A percentile compares a stretch with the other conserved stretches of the same genome.
Conservation (phyloP, 2,888 invertebrate species). For the Cheilosia vernalis region DNA sequence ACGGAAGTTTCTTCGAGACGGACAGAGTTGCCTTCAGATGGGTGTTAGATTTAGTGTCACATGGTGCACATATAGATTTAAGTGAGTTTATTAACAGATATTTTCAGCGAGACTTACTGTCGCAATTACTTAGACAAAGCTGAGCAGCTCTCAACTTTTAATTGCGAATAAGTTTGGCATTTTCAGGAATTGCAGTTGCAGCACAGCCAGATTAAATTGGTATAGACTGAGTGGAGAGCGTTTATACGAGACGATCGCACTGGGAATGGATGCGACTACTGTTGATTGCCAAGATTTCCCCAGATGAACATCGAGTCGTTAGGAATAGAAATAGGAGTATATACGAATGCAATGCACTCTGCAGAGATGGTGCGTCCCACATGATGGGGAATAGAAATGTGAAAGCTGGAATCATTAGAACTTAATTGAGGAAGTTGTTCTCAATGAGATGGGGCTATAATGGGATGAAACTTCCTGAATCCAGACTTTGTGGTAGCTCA, state of each 20-base stretch:
- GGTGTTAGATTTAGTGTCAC: background rate
- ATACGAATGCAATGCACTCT: background rate
- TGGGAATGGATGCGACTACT: slow-evolving; percentile 28
- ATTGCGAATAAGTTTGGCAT: slow-evolving; percentile 67
- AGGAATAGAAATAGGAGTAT: no score
- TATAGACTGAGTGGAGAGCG: slow-evolving; percentile 23
- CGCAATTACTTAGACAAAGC: slow-evolving; percentile 70
- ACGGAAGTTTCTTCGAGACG: slow-evolving; percentile 57
- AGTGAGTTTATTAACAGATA: slow-evolving; percentile 67
- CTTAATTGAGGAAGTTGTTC: background rate
- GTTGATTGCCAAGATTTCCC: slow-evolving; percentile 51
- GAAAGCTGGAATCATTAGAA: background rate
- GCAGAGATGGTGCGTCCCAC: background rate
- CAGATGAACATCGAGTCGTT: slow-evolving; percentile 38
- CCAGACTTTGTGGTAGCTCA: no score
- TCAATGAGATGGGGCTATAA: no score
- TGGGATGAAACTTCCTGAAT: no score
- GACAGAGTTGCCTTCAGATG: slow-evolving; percentile 4
- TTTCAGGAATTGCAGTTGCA: slow-evolving; percentile 36
- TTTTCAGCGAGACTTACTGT: slow-evolving; percentile 67
- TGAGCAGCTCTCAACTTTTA: slow-evolving; percentile 63
- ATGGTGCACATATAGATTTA: slow-evolving; percentile 35
- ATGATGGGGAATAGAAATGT: background rate
- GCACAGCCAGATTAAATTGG: slow-evolving; percentile 37
- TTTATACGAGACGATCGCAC: slow-evolving; percentile 9